Conservation (phyloP, 2,888 invertebrate species). For the Aphidius colemani region DNA sequence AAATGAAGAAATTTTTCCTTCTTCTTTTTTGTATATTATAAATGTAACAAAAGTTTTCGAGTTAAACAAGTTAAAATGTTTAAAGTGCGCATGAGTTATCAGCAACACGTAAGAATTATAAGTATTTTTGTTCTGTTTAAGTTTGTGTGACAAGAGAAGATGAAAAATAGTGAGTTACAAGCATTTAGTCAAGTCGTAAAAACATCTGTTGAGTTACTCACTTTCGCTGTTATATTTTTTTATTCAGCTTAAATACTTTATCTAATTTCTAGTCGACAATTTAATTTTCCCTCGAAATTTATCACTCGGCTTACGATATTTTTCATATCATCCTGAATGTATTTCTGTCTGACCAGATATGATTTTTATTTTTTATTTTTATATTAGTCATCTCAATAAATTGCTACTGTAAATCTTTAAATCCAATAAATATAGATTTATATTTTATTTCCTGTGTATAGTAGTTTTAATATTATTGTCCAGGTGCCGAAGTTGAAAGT, state of each 20-base stretch:
- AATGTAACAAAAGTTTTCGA: too few species aligned
- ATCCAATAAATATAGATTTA: too few species aligned
- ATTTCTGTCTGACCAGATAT: constrained; percentile 28
- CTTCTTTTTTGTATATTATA: too few species aligned
- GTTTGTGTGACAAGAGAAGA: constrained; percentile 35
- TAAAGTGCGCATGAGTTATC: constrained; percentile 16
- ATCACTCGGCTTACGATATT: background rate
- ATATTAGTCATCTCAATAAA: constrained; percentile 45
- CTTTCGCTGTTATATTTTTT: constrained; percentile 11
- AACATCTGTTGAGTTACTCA: constrained; percentile 38
- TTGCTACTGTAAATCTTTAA: constrained; percentile 27
- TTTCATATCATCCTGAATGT: background rate
- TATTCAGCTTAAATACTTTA: background rate
- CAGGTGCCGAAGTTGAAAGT: too few species aligned
- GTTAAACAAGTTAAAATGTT: too few species aligned
- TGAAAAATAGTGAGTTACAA: constrained; percentile 41
- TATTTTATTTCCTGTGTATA: too few species aligned
- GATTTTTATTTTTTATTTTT: constrained; percentile 34
- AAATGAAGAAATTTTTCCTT: too few species aligned
- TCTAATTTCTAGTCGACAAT: too few species aligned
- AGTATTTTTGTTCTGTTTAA: constrained; percentile 31
- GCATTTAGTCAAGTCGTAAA: constrained; percentile 48
- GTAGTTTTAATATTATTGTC: too few species aligned
- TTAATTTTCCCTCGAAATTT: background rate
- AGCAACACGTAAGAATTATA: constrained; percentile 34